Conservation (phyloP, 2,113 vertebrate species). For the Pantherophis guttatus region DNA sequence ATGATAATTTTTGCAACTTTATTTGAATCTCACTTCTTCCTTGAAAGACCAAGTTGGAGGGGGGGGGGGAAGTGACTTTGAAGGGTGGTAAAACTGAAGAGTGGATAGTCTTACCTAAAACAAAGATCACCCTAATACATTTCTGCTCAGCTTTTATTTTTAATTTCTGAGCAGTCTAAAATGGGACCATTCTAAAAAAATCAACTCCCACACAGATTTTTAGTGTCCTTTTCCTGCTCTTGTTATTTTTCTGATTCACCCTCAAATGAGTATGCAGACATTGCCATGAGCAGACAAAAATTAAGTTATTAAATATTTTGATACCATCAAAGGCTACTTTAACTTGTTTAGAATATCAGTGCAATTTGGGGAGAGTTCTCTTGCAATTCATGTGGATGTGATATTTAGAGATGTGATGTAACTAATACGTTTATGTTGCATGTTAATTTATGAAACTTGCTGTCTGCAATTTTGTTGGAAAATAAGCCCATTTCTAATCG, state of each 20-base stretch:
- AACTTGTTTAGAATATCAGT: not conserved
- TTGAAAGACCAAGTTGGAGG: conserved; percentile 55
- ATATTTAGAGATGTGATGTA: not conserved
- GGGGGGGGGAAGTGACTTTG: fast-evolving
- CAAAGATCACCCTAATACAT: not conserved
- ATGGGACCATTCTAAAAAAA: not conserved
- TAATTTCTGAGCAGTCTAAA: conserved; percentile 3
- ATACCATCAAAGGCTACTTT: not conserved
- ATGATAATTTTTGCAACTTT: not conserved
- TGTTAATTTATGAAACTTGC: not conserved
- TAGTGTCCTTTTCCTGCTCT: conserved; percentile 29
- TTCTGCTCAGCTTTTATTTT: conserved; percentile 8
- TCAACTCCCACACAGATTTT: not conserved
- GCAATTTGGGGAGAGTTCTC: not conserved
- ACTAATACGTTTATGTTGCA: not conserved
- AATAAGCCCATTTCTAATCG: conserved; percentile 31
- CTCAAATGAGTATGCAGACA: not conserved
- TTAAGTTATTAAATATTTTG: not conserved
- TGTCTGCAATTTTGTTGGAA: not conserved
- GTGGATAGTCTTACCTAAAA: not conserved
- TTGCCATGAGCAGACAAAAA: not conserved
- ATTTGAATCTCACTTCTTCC: conserved; percentile 9
- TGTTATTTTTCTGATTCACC: conserved; percentile 24
- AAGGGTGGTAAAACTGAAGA: not conserved
- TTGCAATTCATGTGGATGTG: no score